These are phyloP conservation scores for Phenacoccus solenopsis DNA, from an alignment of 1,140 invertebrate genomes.

Conservation along the genomic window DNA sequence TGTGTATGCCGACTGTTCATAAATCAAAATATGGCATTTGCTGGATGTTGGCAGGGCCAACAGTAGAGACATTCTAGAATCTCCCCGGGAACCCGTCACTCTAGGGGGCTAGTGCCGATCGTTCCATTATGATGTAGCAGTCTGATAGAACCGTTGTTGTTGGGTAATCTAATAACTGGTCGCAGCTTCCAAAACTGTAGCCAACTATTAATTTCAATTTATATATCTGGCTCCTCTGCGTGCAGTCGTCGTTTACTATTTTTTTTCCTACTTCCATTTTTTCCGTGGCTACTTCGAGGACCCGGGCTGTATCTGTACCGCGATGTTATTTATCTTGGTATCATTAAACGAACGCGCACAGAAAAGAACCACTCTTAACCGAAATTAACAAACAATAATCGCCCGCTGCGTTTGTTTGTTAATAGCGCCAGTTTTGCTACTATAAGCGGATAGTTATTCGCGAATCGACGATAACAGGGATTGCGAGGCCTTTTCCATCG, in stretches of 20 bases:
- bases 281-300: background rate
- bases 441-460: background rate
- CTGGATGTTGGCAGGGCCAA: background rate
- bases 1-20: conserved; percentile 5
- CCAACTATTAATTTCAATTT: conserved; percentile 17
- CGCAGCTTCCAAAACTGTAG: background rate
- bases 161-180: conserved; percentile 7
- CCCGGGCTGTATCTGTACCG: too few relatives aligned
- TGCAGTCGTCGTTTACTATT: background rate
- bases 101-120: background rate
- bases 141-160: background rate
- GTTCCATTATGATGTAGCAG: conserved; percentile 14
- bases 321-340: background rate
- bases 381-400: conserved; percentile 16
- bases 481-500: too few relatives aligned
- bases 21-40: conserved; percentile 16
- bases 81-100: background rate
- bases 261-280: background rate
- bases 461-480: too few relatives aligned
- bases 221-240: conserved; percentile 1
- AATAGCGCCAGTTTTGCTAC: background rate
- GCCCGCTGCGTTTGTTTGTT: conserved; percentile 12
- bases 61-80: conserved; percentile 12
- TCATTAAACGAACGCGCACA: background rate
- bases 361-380: background rate